Percentiles rank a stretch among this genome's conserved stretches.
phyloP scores from a whole-genome alignment of 2,888 invertebrate genomes.

The Lamellibrachia columna region DNA sequence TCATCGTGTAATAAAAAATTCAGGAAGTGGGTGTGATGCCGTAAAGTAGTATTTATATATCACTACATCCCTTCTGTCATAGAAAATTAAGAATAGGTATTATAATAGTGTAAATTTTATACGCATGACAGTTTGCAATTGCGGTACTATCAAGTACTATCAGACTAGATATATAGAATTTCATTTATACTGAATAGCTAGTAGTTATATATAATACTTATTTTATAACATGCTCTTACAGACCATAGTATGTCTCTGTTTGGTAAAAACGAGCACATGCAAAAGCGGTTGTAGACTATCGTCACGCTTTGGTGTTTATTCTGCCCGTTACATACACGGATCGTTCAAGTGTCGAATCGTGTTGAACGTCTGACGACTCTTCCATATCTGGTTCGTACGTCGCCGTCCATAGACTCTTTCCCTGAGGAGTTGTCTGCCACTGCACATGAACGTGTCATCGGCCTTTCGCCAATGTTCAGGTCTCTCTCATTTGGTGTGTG shows the following conservation, averaged over 20 bases:
- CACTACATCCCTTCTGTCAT: no score
- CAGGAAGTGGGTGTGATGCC: no score
- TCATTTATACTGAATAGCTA: not conserved
- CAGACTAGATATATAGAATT: not conserved
- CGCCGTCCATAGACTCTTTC: not conserved
- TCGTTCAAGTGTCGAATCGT: constrained; percentile 1
- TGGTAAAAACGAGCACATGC: not conserved
- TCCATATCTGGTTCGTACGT: not conserved
- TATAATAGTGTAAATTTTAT: not conserved
- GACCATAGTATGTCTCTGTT: not conserved
- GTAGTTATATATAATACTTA: not conserved
- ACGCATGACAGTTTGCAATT: not conserved
- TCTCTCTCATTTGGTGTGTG: not conserved
- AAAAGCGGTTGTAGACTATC: not conserved
- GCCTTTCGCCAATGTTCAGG: not conserved
- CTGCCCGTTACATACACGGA: not conserved
- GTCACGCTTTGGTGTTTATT: not conserved
- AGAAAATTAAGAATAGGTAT: not conserved
- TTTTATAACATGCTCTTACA: not conserved
- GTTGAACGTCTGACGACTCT: constrained; percentile 4
- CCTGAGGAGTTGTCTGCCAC: not conserved
- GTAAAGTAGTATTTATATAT: no score
- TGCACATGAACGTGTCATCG: not conserved
- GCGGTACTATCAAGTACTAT: not conserved
- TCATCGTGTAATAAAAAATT: no score